Percentiles rank a stretch among this genome's conserved stretches.
phyloP scores from a whole-genome alignment of 2,113 vertebrate genomes.

The Rhineura floridana region DNA sequence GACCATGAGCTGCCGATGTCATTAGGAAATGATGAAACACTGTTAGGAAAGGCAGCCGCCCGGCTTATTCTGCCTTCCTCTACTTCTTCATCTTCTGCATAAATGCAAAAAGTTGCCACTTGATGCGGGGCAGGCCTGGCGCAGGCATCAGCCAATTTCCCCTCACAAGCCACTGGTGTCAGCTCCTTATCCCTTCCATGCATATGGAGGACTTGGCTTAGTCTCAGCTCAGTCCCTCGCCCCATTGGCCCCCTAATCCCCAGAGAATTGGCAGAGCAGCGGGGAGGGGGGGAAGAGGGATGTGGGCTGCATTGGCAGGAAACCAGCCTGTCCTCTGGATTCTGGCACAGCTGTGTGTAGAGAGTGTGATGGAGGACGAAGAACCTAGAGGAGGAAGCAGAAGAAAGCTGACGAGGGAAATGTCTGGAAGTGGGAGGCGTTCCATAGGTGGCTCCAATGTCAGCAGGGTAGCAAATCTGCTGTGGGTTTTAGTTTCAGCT shows the following conservation, averaged over 20 bases:
- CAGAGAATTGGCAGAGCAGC: not conserved
- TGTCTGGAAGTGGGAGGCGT: not conserved
- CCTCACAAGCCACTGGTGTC: conserved; percentile 23
- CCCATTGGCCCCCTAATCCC: not conserved
- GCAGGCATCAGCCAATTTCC: not conserved
- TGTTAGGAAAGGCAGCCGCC: not conserved
- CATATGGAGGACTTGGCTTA: conserved; percentile 41
- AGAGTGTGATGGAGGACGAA: no score
- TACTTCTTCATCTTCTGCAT: not conserved
- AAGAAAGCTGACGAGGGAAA: not conserved
- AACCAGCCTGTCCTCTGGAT: not conserved
- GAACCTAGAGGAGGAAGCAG: not conserved
- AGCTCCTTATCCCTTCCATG: conserved; percentile 48
- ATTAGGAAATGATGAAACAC: not conserved
- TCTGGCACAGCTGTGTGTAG: not conserved
- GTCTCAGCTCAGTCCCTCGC: conserved; percentile 13
- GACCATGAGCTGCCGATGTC: no score
- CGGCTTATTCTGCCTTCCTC: not conserved
- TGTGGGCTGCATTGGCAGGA: not conserved
- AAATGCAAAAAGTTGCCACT: fast-evolving
- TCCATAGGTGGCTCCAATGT: no score
- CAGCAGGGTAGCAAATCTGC: no score
- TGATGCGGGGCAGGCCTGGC: conserved; percentile 15
- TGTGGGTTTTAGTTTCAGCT: no score
- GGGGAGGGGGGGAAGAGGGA: not conserved